Conservation (phyloP, 2,113 vertebrate species). For the Indri indri region DNA sequence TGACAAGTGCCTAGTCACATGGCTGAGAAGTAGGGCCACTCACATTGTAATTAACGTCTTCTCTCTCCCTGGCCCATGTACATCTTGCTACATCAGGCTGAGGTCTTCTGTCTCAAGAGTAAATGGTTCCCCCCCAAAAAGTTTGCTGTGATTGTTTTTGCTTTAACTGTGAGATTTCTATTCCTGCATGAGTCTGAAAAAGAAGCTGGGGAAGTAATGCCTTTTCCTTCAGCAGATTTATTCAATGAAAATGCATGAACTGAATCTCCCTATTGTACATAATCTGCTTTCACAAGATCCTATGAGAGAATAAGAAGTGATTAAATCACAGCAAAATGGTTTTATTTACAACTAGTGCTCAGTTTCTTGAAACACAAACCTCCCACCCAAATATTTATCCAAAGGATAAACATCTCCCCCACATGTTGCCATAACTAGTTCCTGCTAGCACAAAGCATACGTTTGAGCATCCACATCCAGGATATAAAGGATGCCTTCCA, state of each 20-base stretch:
- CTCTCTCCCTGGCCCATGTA: not conserved
- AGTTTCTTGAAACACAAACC: constrained; percentile 52
- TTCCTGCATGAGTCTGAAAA: constrained; percentile 5
- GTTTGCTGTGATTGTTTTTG: not conserved
- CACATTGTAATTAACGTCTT: not conserved
- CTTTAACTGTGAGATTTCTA: not conserved
- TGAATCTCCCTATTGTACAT: not conserved
- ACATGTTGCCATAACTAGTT: not conserved
- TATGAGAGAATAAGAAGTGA: constrained; percentile 32
- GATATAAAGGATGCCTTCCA: not conserved
- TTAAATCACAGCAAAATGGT: constrained; percentile 21
- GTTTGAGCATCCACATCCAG: not conserved
- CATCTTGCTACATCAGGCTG: not conserved
- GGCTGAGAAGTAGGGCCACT: not conserved
- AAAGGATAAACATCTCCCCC: constrained; percentile 21
- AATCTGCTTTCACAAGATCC: not conserved
- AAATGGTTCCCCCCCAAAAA: not conserved
- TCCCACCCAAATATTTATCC: constrained; percentile 51
- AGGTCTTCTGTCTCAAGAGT: not conserved
- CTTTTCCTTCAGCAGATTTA: constrained; percentile 24
- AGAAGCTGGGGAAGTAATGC: not conserved
- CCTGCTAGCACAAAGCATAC: not conserved
- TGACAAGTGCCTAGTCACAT: not conserved
- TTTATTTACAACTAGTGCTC: constrained; percentile 57
- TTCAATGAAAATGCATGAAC: not conserved